These are phyloP conservation scores for Myiozetetes cayanensis DNA, from an alignment of 2,113 vertebrate genomes.

Conservation along the genomic window DNA sequence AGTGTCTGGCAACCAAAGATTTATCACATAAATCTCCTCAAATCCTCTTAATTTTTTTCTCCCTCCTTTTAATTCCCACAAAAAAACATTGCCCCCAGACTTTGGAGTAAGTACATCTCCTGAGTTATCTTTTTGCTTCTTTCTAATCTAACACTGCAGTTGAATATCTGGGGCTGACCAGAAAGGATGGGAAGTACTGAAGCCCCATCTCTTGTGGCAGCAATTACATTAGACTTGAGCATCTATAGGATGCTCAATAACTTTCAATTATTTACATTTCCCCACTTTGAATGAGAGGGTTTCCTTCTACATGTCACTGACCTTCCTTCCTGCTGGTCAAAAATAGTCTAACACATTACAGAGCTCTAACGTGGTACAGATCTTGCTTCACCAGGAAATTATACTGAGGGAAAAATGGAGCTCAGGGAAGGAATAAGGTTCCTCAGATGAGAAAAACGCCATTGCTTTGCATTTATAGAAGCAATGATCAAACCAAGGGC, in stretches of 20 bases:
- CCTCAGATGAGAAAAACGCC: background rate
- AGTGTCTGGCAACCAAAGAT: conserved; percentile 15
- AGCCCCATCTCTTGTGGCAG: background rate
- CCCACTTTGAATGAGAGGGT: background rate
- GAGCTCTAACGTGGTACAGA: background rate
- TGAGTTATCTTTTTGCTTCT: background rate
- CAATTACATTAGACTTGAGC: background rate
- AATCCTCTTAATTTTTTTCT: background rate
- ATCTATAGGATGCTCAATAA: background rate
- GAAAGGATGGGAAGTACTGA: background rate
- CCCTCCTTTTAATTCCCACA: background rate
- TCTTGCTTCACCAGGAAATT: background rate
- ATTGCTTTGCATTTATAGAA: background rate
- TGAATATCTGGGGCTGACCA: background rate
- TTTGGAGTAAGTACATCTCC: background rate
- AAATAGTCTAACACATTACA: background rate
- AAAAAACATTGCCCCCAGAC: background rate
- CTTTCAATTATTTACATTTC: background rate
- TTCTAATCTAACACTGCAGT: background rate
- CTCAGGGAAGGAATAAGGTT: background rate
- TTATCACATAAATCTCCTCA: background rate
- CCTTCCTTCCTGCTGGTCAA: background rate
- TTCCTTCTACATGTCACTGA: background rate
- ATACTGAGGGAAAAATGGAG: background rate
- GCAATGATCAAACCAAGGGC: background rate